phyloP scores from a whole-genome alignment of 2,797 vertebrate genomes.

The Danio kyathit region DNA sequence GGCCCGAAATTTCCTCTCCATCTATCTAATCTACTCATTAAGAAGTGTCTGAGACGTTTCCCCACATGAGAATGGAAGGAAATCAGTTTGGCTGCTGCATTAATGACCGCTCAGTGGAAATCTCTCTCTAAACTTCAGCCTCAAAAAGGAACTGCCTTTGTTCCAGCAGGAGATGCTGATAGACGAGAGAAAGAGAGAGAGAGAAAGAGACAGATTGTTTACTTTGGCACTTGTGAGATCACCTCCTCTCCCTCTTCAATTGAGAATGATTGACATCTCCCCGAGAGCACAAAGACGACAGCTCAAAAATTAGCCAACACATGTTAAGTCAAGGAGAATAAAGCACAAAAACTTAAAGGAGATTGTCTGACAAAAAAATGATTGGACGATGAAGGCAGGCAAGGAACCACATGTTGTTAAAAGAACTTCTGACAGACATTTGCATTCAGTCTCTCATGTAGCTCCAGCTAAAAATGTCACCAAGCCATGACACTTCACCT shows the following conservation, averaged over 20 bases:
- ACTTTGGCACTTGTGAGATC: constrained; percentile 1
- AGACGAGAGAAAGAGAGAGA: constrained; percentile 42
- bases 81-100: constrained; percentile 29
- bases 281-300: background rate
- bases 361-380: background rate
- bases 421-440: too few relatives aligned
- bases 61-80: constrained; percentile 37
- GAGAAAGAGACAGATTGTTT: constrained; percentile 48
- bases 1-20: constrained; percentile 2
- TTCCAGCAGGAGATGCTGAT: constrained; percentile 56
- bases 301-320: background rate
- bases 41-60: constrained; percentile 26
- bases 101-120: constrained; percentile 27
- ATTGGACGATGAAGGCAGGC: too few relatives aligned
- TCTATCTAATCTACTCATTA: constrained; percentile 44
- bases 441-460: too few relatives aligned
- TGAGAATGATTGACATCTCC: constrained; percentile 19
- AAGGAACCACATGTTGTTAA: too few relatives aligned
- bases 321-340: background rate
- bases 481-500: too few relatives aligned
- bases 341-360: background rate
- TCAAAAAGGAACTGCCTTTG: constrained; percentile 22
- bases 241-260: constrained; percentile 4
- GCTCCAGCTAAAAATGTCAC: too few relatives aligned
- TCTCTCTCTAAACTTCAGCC: constrained; percentile 12